Evolutionary conservation across 1,140 invertebrate species (phyloP).

Genomic region (Diorhabda sublineata): DNA sequence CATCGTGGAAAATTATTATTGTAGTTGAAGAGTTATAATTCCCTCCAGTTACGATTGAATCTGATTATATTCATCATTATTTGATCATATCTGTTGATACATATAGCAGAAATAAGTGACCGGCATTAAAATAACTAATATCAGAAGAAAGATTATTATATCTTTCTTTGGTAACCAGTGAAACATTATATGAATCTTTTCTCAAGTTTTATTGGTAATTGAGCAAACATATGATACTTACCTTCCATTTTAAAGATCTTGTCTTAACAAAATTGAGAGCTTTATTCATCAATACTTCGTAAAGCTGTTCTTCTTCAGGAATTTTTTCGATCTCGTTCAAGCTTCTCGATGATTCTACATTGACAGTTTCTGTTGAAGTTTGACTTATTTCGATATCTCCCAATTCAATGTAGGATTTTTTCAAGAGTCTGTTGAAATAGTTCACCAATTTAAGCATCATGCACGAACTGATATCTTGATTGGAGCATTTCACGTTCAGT

Average conservation of each 20-base stretch:
- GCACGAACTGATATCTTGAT: constrained; percentile 71
- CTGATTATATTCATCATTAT: no score
- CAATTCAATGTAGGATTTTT: constrained; percentile 70
- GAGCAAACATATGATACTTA: constrained; percentile 19
- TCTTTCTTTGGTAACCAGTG: no score
- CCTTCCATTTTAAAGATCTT: constrained; percentile 62
- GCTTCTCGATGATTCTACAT: constrained; percentile 37
- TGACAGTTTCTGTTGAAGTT: constrained; percentile 34
- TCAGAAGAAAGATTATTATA: no score
- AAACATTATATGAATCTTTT: no score
- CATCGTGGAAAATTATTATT: no score
- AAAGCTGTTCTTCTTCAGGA: constrained; percentile 65
- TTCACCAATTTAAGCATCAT: constrained; percentile 74
- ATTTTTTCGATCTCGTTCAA: constrained; percentile 43
- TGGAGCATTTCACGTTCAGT: constrained; percentile 68
- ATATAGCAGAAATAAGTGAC: no score
- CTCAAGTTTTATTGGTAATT: no score
- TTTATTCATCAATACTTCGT: constrained; percentile 67
- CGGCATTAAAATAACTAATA: no score
- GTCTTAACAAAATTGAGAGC: constrained; percentile 69
- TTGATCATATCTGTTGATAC: no score
- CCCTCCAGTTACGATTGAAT: no score
- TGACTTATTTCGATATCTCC: constrained; percentile 74
- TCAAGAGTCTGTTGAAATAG: constrained; percentile 74
- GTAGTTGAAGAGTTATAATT: no score